Conservation (phyloP, 2,797 vertebrate genomes). For the Tinamus major region DNA sequence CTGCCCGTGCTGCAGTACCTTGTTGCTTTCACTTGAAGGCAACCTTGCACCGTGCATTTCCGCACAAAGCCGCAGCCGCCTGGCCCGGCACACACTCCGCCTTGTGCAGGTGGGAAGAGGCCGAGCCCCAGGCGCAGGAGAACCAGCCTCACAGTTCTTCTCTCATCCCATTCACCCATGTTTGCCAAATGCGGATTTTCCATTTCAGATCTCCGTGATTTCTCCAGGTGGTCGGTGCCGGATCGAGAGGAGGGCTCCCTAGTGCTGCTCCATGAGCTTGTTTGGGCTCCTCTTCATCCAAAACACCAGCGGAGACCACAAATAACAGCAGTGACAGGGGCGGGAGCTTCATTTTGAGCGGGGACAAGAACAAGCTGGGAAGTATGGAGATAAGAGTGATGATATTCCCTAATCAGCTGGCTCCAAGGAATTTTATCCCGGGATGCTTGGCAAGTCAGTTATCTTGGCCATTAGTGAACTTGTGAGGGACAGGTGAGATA, state of each 20-base stretch:
- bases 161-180: background rate
- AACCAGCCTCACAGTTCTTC: rapidly evolving
- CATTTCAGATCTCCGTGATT: background rate
- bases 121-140: background rate
- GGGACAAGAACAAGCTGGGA: background rate
- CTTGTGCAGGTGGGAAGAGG: background rate
- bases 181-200: background rate
- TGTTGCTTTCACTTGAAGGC: slow-evolving; percentile 73
- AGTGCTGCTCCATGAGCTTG: background rate
- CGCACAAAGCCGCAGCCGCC: background rate
- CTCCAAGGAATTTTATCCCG: background rate
- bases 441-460: background rate
- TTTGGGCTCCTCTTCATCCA: background rate
- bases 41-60: slow-evolving; percentile 62
- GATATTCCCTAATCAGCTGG: slow-evolving; percentile 42
- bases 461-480: slow-evolving; percentile 65
- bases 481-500: slow-evolving; percentile 75
- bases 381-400: background rate
- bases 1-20: slow-evolving; percentile 71
- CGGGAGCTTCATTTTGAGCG: rapidly evolving
- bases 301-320: background rate
- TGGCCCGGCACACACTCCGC: background rate
- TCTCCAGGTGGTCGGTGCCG: background rate
- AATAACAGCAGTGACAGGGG: background rate
- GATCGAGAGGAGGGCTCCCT: rapidly evolving